Percentiles rank a stretch among this genome's conserved stretches.
These are phyloP conservation scores for Caenorhabditis sp. DNA, from an alignment of 2,888 invertebrate species.

Conservation along the genomic window DNA sequence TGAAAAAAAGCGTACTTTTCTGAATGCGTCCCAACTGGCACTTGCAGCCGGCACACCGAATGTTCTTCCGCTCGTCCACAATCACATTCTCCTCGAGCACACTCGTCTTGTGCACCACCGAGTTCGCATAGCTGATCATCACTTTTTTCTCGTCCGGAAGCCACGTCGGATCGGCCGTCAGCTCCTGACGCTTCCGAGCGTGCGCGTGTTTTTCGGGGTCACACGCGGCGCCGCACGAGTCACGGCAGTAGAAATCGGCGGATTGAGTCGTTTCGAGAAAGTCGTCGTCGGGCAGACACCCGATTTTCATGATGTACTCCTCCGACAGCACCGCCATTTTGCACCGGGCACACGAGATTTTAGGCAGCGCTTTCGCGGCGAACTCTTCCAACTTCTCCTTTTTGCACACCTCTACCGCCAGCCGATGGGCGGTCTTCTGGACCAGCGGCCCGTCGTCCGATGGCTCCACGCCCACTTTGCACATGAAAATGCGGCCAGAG, in stretches of 20 bases:
- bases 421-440: constrained; percentile 65
- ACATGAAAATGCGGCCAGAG: constrained; percentile 69
- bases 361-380: constrained; percentile 21
- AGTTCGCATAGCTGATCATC: constrained; percentile 64
- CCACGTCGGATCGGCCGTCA: constrained; percentile 63
- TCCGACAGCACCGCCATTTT: constrained; percentile 24
- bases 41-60: constrained; percentile 58
- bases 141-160: constrained; percentile 59
- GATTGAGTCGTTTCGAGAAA: constrained; percentile 69
- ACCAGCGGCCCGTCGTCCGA: constrained; percentile 46
- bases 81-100: constrained; percentile 32
- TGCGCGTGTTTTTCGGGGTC: constrained; percentile 61
- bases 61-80: constrained; percentile 42
- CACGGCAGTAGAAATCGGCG: constrained; percentile 72
- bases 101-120: constrained; percentile 38
- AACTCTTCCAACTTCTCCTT: constrained; percentile 62
- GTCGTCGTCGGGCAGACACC: constrained; percentile 68
- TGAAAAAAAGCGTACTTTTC: constrained; percentile 46
- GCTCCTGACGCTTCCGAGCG: constrained; percentile 18
- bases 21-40: constrained; percentile 53
- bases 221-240: constrained; percentile 68
- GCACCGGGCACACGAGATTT: constrained; percentile 28
- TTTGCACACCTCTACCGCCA: constrained; percentile 65
- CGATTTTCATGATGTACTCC: constrained; percentile 55
- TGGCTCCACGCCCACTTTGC: constrained; percentile 67